phyloP scores from a whole-genome alignment of 2,888 invertebrate species.

The Hylaea fasciaria region DNA sequence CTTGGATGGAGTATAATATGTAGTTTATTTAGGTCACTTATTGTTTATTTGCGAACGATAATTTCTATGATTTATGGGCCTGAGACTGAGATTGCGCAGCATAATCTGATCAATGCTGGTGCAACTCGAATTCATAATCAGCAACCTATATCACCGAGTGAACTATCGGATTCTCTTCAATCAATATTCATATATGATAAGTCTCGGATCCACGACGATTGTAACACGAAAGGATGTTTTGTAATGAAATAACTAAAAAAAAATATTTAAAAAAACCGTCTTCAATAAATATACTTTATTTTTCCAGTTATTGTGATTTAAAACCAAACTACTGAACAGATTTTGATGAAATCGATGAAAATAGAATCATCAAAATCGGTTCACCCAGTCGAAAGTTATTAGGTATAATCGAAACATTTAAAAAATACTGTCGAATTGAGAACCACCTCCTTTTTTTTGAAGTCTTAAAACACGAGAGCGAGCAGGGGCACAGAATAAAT shows the following conservation, averaged over 20 bases:
- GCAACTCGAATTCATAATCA: constrained; percentile 25
- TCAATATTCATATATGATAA: constrained; percentile 1
- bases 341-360: no score
- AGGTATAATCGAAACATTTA: no score
- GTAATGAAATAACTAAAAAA: no score
- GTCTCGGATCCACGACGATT: constrained; percentile 1
- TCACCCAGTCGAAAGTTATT: no score
- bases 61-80: constrained; percentile 28
- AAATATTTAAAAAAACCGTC: no score
- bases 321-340: no score
- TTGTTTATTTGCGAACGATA: constrained; percentile 27
- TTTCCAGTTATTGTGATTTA: no score
- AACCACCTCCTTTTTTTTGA: no score
- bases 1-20: constrained; percentile 19
- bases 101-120: constrained; percentile 8
- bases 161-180: constrained; percentile 3
- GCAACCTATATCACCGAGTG: constrained; percentile 5
- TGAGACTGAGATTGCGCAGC: constrained; percentile 22
- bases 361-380: no score
- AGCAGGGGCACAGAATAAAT: not conserved
- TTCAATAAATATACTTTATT: no score
- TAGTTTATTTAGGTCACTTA: constrained; percentile 30
- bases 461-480: no score
- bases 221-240: not conserved
- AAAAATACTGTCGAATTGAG: no score